phyloP scores from a whole-genome alignment of 2,797 vertebrate species.

The Peromyscus eremicus region DNA sequence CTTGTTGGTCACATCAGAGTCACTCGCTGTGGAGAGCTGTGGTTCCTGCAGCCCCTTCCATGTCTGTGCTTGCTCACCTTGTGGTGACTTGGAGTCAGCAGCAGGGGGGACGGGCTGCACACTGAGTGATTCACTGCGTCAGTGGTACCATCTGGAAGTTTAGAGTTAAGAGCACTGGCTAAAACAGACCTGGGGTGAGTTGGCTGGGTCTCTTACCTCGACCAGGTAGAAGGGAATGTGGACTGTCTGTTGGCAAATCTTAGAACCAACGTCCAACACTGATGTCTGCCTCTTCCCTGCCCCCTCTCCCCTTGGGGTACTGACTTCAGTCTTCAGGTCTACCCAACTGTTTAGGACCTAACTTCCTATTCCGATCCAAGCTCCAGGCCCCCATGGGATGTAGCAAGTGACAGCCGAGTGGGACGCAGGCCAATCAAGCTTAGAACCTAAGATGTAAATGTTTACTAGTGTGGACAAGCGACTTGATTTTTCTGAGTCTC shows the following conservation, averaged over 20 bases:
- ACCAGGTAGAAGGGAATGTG: not conserved
- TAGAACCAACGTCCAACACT: accelerated
- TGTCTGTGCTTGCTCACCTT: accelerated
- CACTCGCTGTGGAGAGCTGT: accelerated
- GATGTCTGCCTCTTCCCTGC: not conserved
- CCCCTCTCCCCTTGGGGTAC: not conserved
- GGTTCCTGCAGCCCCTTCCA: accelerated
- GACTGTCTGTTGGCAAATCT: accelerated
- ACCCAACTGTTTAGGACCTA: not conserved
- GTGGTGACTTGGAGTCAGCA: not conserved
- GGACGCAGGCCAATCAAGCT: not conserved
- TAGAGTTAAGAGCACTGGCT: not conserved
- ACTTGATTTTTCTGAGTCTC: not conserved
- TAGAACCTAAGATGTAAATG: not conserved
- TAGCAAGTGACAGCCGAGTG: not conserved
- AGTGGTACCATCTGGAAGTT: not conserved
- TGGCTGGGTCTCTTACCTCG: not conserved
- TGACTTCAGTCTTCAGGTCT: not conserved
- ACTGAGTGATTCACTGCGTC: not conserved
- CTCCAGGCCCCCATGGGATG: not conserved
- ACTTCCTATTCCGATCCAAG: not conserved
- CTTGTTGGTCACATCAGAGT: accelerated
- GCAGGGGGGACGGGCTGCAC: not conserved
- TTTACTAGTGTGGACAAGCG: not conserved
- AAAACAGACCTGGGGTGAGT: no score